A percentile compares a stretch with the other conserved stretches of the same genome.
phyloP scores from a whole-genome alignment of 2,113 vertebrate species.

The Cebidichthys violaceus region DNA sequence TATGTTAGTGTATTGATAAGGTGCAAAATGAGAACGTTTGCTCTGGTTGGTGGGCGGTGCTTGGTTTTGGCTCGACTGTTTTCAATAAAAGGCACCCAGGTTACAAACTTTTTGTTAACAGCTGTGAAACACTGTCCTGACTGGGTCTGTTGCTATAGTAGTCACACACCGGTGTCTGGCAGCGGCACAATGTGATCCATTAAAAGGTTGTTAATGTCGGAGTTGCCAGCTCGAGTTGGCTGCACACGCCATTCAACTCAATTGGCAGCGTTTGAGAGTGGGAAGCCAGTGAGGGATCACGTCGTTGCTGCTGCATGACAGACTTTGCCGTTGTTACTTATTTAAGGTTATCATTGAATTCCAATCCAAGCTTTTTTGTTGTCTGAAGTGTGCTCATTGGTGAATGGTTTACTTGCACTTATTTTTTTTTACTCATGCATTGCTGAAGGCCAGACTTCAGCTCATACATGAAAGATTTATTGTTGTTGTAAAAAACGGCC shows the following conservation, averaged over 20 bases:
- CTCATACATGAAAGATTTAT: background rate
- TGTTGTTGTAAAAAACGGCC: too few relatives aligned
- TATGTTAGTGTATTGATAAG: too few relatives aligned
- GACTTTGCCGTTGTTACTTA: background rate
- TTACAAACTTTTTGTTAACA: background rate
- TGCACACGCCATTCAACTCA: background rate
- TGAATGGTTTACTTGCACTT: background rate
- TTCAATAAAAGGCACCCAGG: too few relatives aligned
- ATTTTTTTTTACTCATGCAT: background rate
- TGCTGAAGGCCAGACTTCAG: background rate
- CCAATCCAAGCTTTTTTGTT: background rate
- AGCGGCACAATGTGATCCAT: background rate
- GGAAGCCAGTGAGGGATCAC: slow-evolving; percentile 3
- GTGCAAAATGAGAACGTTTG: too few relatives aligned
- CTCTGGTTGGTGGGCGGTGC: too few relatives aligned
- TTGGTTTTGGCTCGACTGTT: too few relatives aligned
- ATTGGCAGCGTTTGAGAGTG: background rate
- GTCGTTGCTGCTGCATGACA: background rate
- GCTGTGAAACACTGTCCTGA: background rate
- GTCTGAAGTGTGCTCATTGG: background rate
- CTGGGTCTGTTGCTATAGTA: background rate
- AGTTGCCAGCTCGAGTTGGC: background rate
- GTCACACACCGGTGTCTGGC: background rate
- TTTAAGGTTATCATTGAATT: background rate
- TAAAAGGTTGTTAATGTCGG: background rate